Base-by-base conservation (phyloP, 1,140 invertebrate species). In the Zaprionus taronus region DNA sequence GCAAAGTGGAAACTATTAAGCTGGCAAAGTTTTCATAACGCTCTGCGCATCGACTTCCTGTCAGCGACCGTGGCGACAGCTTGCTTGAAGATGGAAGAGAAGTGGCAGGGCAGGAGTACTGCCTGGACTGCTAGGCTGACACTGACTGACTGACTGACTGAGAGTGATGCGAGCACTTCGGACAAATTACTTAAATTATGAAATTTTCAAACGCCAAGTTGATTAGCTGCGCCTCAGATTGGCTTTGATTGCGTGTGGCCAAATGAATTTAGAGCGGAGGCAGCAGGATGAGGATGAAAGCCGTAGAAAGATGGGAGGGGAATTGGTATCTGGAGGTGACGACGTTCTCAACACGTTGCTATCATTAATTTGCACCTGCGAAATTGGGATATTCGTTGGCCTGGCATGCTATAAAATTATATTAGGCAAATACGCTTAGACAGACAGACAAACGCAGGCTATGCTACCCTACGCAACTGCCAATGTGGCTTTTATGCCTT, bases 191-290 rank as follows among this genome's bases (percentile, higher is more conserved):
- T 53, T 67, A 70, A 86, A 85, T 85, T 82, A 82, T 86, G 80
- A 79, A 86, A 85, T 85, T 86, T 86, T 76, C 70, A 79, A 76
- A 72, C 76, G 63, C 44, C 70, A 79, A 86, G 71, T 86, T 86
- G 79, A 85, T 85, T 85, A 86, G 79, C 71, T 69, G 79, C 79
- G 62, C 49, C 61, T 72, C 34, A 64, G 68, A 72, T 72, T 70
- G 38, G 58, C 63, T 83, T 83, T 84, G 79, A 86, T 81, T 86
- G 76, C 65, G 58, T 62, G 60, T 26, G 66, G 53, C 62, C 61
- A 61, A 71, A 11, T 38, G 26, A 22, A 20, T 4, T 12, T 24
- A 34, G 31, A 34, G 31, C 31, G 31, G 1, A 11, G 31, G 31
- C 31, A 34, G 31, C 2, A 34, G 28, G 2, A 31, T 9, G 28